Evolutionary conservation across 2,797 vertebrate genomes (phyloP), one percentile per base, ranked within the genome.

Genomic region (Cryptoprocta ferox): DNA sequence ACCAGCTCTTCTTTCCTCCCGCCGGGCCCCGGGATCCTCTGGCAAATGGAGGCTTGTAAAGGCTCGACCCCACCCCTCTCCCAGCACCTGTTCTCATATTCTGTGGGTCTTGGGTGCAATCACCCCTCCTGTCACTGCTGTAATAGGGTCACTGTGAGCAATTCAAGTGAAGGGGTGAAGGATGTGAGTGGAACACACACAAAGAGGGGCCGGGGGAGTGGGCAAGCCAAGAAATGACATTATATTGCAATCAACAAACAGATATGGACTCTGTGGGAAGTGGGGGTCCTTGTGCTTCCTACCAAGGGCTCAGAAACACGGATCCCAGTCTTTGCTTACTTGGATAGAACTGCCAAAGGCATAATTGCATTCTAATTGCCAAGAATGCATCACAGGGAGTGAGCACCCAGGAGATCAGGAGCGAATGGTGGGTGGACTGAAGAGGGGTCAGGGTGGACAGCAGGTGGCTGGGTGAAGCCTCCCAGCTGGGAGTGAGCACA

Each of bases 231-330:
- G 32, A 30, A 11, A 30, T 45, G 28, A 53, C 6, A 70, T n/a
- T 19, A 8, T 48, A 45, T 59, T 37, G 1, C 18, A 88, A 73
- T 63, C 28, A 61, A 68, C 2, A 45, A 50, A n/a, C 14, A 12
- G 56, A 12, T 30, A 15, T 4, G 4, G 24, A 53, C 4, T 45
- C 3, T 91, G 18, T 35, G 28, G 26, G 48, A 91, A 78, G 61
- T 21, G 66, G 82, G 95, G 28, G n/a, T 76, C 11, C 6, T 92
- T 30, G 30, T 6, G 15, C 21, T 96, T 92, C 15, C 21, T 45
- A n/a, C 1, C 35, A 56, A 85, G 16, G 19, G 3, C 53, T 86
- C 79, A 92, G 48, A 94, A 95, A 30, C 37, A 48, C 35, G 28
- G 3, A 3, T 81, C n/a, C 18, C 13, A 30, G 24, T 56, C 6